Evolutionary conservation across 2,888 invertebrate genomes (phyloP).

Genomic region (Periphyllus acericola): DNA sequence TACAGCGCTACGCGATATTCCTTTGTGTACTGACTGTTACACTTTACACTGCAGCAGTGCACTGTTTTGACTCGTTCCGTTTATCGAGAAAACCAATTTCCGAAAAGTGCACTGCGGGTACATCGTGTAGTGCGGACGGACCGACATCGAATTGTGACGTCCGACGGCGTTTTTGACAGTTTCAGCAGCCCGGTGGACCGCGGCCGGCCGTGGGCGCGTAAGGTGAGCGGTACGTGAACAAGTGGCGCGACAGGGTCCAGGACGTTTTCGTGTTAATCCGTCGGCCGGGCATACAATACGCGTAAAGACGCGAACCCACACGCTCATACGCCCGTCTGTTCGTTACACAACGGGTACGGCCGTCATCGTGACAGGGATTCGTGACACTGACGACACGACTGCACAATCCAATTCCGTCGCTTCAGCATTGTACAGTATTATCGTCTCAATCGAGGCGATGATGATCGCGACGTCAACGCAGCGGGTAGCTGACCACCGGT

Average conservation of each 20-base stretch:
- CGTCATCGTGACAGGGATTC: not conserved
- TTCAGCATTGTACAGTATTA: too few species aligned
- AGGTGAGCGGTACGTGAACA: slow-evolving; percentile 16
- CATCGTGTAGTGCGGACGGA: not conserved
- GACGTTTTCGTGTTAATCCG: not conserved
- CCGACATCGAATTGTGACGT: not conserved
- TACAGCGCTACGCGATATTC: too few species aligned
- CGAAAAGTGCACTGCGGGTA: too few species aligned
- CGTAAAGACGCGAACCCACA: not conserved
- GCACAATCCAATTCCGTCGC: not conserved
- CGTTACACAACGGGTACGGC: too few species aligned
- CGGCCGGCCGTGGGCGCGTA: not conserved
- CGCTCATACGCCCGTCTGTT: not conserved
- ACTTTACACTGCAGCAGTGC: too few species aligned
- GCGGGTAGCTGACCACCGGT: slow-evolving; percentile 39
- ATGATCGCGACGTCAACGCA: not conserved
- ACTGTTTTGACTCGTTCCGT: slow-evolving; percentile 1
- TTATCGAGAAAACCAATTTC: slow-evolving; percentile 4
- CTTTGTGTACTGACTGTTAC: too few species aligned
- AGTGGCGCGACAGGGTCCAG: not conserved
- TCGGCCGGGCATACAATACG: not conserved
- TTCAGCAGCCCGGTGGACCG: too few species aligned
- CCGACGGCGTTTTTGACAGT: slow-evolving; percentile 27
- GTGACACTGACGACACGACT: not conserved
- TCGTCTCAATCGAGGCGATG: not conserved